phyloP scores from a whole-genome alignment of 2,113 vertebrate genomes.

The Oophaga pumilio region DNA sequence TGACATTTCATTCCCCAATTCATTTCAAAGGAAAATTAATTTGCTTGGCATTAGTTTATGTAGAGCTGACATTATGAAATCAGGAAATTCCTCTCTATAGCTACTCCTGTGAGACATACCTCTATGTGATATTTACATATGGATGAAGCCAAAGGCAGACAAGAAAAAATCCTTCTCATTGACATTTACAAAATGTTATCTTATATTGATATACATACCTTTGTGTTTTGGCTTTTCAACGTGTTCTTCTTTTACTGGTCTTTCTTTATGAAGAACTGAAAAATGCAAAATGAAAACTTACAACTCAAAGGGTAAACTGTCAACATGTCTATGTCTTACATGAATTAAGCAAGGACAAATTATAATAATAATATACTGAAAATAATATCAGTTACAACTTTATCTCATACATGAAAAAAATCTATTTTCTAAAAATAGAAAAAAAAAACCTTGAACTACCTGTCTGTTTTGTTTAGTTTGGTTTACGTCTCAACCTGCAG shows the following conservation, averaged over 20 bases:
- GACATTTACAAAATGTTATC: slow-evolving; percentile 46
- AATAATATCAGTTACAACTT: no score
- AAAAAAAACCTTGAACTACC: no score
- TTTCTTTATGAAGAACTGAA: slow-evolving; percentile 39
- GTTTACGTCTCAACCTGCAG: no score
- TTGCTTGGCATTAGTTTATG: slow-evolving; percentile 36
- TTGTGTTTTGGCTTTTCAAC: slow-evolving; percentile 28
- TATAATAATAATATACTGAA: no score
- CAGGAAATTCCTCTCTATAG: slow-evolving; percentile 7
- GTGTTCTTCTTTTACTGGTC: slow-evolving; percentile 36
- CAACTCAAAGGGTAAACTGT: neutral
- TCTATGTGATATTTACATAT: slow-evolving; percentile 48
- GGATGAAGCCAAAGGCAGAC: neutral
- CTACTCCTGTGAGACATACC: neutral
- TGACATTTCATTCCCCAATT: slow-evolving; percentile 35
- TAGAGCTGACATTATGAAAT: slow-evolving; percentile 25
- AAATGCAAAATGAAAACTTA: neutral
- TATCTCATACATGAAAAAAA: no score
- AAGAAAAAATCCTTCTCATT: neutral
- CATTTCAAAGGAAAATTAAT: slow-evolving; percentile 30
- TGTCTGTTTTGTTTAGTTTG: no score
- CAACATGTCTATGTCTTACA: neutral
- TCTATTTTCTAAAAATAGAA: no score
- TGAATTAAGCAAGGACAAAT: neutral
- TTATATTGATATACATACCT: slow-evolving; percentile 37